A percentile compares a stretch with the other conserved stretches of the same genome.
These are phyloP conservation scores for Meteorus colon DNA, from an alignment of 2,888 invertebrate genomes.

Conservation along the genomic window DNA sequence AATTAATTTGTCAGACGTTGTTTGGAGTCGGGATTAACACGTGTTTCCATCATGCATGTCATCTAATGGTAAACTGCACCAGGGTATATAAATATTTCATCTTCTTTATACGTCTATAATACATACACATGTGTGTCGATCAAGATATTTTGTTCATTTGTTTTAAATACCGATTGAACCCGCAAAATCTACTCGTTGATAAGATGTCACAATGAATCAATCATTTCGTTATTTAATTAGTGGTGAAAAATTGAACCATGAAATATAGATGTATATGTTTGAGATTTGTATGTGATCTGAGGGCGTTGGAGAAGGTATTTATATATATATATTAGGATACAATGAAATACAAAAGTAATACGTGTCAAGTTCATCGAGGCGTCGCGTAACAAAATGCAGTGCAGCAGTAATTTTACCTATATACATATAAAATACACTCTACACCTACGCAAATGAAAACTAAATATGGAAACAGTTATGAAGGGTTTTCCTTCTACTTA, in stretches of 20 bases:
- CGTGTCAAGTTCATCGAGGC: slow-evolving; percentile 68
- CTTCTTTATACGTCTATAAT: no score
- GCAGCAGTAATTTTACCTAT: slow-evolving; percentile 45
- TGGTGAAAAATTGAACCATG: no score
- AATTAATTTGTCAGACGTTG: slow-evolving; percentile 45
- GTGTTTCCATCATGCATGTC: slow-evolving; percentile 34
- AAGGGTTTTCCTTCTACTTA: background rate
- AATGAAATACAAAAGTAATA: slow-evolving; percentile 67
- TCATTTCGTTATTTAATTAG: no score
- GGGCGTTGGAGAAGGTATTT: background rate
- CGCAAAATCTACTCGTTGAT: no score
- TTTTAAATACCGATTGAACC: no score
- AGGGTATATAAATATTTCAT: background rate
- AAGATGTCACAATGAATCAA: no score
- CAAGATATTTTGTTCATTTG: no score
- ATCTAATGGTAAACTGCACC: background rate
- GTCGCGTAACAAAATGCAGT: slow-evolving; percentile 59
- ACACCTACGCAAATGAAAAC: background rate
- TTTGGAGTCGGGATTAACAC: slow-evolving; percentile 16
- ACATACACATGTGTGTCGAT: background rate
- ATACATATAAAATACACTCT: background rate
- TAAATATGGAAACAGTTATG: slow-evolving; percentile 22
- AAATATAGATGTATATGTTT: no score
- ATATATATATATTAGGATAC: slow-evolving; percentile 43
- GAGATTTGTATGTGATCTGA: background rate